Conservation (phyloP, 1,140 invertebrate species). For the Trigoniulus corallinus region DNA sequence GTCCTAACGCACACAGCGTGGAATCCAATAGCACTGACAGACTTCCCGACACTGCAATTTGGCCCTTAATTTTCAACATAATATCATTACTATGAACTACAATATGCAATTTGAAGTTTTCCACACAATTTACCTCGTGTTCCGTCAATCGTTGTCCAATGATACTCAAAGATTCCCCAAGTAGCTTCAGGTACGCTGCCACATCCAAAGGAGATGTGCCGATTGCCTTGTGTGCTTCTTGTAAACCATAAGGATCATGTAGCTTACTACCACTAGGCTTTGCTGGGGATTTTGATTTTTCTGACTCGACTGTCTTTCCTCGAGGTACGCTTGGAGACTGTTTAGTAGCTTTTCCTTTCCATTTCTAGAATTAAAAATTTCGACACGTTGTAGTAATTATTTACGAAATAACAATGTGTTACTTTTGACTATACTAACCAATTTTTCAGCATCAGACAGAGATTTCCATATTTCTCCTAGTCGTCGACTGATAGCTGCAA, state of each 20-base stretch:
- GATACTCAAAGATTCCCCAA: constrained; percentile 82
- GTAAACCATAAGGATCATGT: constrained; percentile 6
- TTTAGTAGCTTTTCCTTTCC: constrained; percentile 55
- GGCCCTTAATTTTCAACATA: constrained; percentile 41
- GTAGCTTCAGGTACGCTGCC: constrained; percentile 75
- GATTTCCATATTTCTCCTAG: constrained; percentile 60
- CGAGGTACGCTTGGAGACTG: constrained; percentile 40
- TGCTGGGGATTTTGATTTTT: constrained; percentile 8
- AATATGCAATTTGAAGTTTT: constrained; percentile 4
- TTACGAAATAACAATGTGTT: no score
- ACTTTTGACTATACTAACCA: constrained; percentile 23
- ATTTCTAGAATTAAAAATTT: constrained; percentile 37
- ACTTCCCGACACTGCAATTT: constrained; percentile 85
- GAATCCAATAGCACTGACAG: constrained; percentile 88
- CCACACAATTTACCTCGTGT: constrained; percentile 47
- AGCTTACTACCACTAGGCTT: background rate
- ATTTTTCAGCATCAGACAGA: constrained; percentile 27
- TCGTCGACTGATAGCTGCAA: constrained; percentile 55
- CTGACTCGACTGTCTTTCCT: constrained; percentile 15
- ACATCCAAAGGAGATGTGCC: constrained; percentile 75
- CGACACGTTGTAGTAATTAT: no score
- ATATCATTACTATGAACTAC: background rate
- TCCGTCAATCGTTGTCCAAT: constrained; percentile 84
- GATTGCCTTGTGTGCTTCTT: constrained; percentile 33
- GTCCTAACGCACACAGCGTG: constrained; percentile 76